Evolutionary conservation across 2,113 vertebrate species (phyloP), one percentile per base, ranked within the genome.

Genomic region (Entomyzon cyanotis): DNA sequence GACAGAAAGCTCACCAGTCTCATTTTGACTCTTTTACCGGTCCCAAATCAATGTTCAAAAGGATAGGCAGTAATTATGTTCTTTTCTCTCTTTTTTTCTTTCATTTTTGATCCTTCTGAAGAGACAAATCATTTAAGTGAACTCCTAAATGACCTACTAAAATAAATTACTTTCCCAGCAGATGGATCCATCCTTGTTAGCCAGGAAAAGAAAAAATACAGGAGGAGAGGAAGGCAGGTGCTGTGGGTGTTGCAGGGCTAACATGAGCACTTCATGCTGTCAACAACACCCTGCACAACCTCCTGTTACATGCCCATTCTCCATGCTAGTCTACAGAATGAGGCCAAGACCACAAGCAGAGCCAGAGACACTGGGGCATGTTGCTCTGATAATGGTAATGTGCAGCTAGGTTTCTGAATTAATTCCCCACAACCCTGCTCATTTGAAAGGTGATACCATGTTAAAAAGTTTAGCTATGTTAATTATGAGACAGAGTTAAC

Each of bases 1-100:
- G 90, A 90, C 93, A 94, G 89, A 82, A 89, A 91, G 78, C 89
- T 94, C 79, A 80, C 50, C 88, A 86, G 55, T 39, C 88, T 71
- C 73, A 94, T 75, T 88, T 22, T n/a, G 73, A 96, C 55, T 93
- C 74, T 85, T 91, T 77, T 84, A 91, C 78, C 1, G 1, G 39
- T 88, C 60, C 68, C 80, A 94, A 89, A 93, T 92, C 84, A 73
- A 87, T 71, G 78, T 44, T 95, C 69, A 83, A 80, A 95, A 84
- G 47, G 33, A 89, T 39, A 77, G 50, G 68, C 55, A 82, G 62
- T 86, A 94, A 93, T 93, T 90, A 84, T 3, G 23, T 49, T 81
- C 59, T 75, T 91, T 71, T 28, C 73, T 76, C 37, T 75, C 89
- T 91, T 76, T 63, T 64, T 84, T 47, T 47, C 11, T 46, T 46